Base-by-base conservation (phyloP, 2,113 vertebrate genomes). In the Leuciscus idus region DNA sequence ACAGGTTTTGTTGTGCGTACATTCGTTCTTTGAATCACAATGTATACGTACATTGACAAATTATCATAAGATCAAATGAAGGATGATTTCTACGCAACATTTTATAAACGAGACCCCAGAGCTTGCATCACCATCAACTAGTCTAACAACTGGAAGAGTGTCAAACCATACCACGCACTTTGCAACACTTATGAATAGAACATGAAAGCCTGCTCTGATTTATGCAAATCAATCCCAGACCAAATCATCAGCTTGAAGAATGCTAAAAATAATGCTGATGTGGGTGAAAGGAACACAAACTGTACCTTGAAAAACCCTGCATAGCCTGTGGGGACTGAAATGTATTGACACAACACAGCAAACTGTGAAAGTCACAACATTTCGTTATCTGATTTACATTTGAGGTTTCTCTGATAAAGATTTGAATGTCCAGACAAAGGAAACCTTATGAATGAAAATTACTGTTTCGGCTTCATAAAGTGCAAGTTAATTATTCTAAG, bases 401-500 rank as follows among this genome's bases (percentile, higher is more conserved):
- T 74, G 39, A 74, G 72, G 21, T 48, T 74, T 48, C 39, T 74
- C 23, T 48, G 43, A 28, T 75, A 48, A 75, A 43, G 68, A 72
- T 43, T 43, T 0, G 4, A 43, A 72, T 74, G 72, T 48, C 72
- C 23, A 48, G 43, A 48, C 26, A 23, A 43, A 74, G 10, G 72
- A 48, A 74, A 48, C 6, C 23, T 26, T 48, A 74, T n/a, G 72
- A 48, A 48, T 26, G 43, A 26, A 48, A 50, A 50, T 75, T 6
- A 23, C 59, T 75, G 62, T 72, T 72, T 21, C 12, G 3, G 55
- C n/a, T 66, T 80, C 30, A 68, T 80, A 66, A 79, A 74, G 50
- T 86, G 19, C 78, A 46, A 73, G 62, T 52, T 76, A 87, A 86
- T 86, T 88, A 79, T 55, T 46, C 6, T 79, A 11, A 86, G 72